These are phyloP conservation scores for Chaetops frenatus DNA, from an alignment of 2,113 vertebrate genomes.

Conservation along the genomic window DNA sequence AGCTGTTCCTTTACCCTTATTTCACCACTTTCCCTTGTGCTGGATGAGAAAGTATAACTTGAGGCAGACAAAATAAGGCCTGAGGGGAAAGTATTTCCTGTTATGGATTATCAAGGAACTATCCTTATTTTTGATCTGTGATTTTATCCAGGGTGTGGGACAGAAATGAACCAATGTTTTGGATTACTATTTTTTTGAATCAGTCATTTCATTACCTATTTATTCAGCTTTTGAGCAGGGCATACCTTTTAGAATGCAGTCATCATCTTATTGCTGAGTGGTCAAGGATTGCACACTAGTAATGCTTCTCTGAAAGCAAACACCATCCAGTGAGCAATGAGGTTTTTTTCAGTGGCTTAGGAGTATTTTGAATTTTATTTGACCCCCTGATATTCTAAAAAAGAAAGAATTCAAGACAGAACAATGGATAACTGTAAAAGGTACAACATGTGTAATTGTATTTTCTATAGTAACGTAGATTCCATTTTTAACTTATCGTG, in stretches of 20 bases:
- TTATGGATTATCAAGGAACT: background rate
- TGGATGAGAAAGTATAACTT: background rate
- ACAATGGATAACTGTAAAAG: background rate
- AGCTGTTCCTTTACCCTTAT: background rate
- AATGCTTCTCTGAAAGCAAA: background rate
- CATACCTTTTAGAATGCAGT: background rate
- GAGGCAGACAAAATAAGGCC: background rate
- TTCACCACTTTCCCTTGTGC: background rate
- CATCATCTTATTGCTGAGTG: background rate
- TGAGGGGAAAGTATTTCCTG: background rate
- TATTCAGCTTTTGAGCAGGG: background rate
- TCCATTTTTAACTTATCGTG: background rate
- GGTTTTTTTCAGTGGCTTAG: background rate
- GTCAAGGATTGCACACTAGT: background rate
- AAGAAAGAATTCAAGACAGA: background rate
- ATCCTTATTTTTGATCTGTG: background rate
- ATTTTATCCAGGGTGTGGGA: background rate
- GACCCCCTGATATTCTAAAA: background rate
- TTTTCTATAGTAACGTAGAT: background rate
- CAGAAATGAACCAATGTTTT: background rate
- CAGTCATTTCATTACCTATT: background rate
- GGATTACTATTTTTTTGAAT: background rate
- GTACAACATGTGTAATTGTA: rapidly evolving
- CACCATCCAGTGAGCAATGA: background rate
- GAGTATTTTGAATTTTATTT: background rate